Base-by-base conservation (phyloP, 2,113 vertebrate genomes). In the Phalacrocorax pelagicus region DNA sequence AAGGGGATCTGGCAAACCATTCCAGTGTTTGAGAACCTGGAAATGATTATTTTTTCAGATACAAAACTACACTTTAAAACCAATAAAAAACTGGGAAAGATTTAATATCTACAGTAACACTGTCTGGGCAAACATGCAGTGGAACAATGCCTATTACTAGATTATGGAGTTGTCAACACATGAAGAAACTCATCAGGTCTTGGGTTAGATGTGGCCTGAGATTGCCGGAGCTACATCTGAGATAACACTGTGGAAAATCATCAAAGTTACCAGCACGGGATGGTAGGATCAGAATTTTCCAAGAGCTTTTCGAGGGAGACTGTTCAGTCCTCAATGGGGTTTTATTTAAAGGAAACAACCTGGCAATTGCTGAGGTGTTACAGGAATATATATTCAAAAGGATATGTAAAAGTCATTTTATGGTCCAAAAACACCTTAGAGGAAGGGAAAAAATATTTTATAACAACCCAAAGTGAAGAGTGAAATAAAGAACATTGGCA, bases 291-390 rank as follows among this genome's bases (percentile, higher is more conserved):
- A 72, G n/a, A 81, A 69, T 82, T 91, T 96, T 96, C 69, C 69
- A 81, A 81, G n/a, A 81, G 32, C 5, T 94, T 95, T 81, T 36
- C 57, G 71, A 78, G 65, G 6, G 29, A 66, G 6, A 26, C 32
- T 67, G 7, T 61, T 84, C 44, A 89, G 29, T 63, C 55, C 22
- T 93, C 83, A 15, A 26, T 26, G 10, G 24, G 2, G 18, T 66
- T 94, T 86, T 90, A 40, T 30, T 95, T 88, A 73, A 94, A 70
- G 42, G 30, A 92, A 95, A 81, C 19, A 80, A 70, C 22, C 11
- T 58, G 20, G 9, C 27, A 70, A 32, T 78, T 66, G 20, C n/a
- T 69, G 44, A 72, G 34, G 36, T 69, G 38, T 84, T 84, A 81
- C 38, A 92, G 16, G 29, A 94, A 81, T 79, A 42, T 73, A 19